Base-by-base conservation (phyloP, 2,888 invertebrate species). In the Parascotia fuliginaria region DNA sequence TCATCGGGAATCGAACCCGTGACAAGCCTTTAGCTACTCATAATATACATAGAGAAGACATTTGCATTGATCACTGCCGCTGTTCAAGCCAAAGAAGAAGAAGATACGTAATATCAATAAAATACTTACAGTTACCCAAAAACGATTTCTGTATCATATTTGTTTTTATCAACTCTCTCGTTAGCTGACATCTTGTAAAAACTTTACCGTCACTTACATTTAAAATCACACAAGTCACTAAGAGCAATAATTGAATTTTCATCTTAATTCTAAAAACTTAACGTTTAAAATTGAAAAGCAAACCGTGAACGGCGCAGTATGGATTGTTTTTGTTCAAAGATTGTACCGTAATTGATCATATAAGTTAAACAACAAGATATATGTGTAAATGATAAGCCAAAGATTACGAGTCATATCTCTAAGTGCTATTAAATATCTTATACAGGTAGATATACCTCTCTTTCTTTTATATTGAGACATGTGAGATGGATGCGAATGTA, bases 121-220 rank as follows among this genome's bases (percentile, higher is more conserved):
- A 42, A 37, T 40, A 84, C 86, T 86, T 52, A 87, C 87, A 87
- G 34, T 67, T 79, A 1, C 87, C 78, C 47, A 87, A 69, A 55
- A 79, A 86, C 0, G 79, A 77, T 44, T 77, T 85, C 2, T 73
- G 58, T 2, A 85, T 70, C 9, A 55, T 22, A 19, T 64, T 70
- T 0, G 65, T 73, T 38, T 67, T 79, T 31, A 73, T 3, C 44
- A 87, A 50, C 24, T 77, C 73, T 0, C 38, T 57, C 0, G 84
- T 70, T 2, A 87, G 43, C 13, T 68, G 58, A 36, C 87, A 87
- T 70, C 87, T 73, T 3, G 81, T 78, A 16, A 81, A 87, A 5
- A 27, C 58, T 46, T 70, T 78, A 9, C 75, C 40, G 2, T 78
- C 73, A 60, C 65, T 57, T 1, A 46, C 32, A 29, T 36, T n/a